These are phyloP conservation scores for Peucedramus taeniatus DNA, from an alignment of 2,113 vertebrate species.

Conservation along the genomic window DNA sequence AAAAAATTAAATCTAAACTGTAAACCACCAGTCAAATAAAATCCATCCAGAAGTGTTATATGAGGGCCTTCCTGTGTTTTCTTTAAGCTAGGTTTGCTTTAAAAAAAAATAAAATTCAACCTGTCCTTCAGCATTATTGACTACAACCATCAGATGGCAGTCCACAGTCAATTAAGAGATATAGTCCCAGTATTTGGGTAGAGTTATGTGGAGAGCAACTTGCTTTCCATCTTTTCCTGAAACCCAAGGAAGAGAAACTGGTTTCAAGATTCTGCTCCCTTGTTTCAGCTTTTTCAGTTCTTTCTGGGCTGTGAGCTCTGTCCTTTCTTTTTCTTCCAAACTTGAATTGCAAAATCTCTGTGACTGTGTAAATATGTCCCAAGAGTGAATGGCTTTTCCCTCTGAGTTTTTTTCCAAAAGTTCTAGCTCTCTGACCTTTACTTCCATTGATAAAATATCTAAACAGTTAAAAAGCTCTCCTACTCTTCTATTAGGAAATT, in stretches of 20 bases:
- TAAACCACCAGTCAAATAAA: neutral
- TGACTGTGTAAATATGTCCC: neutral
- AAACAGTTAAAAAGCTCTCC: neutral
- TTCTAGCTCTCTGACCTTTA: neutral
- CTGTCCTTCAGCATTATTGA: neutral
- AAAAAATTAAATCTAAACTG: neutral
- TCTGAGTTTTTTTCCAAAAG: neutral
- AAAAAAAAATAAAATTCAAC: neutral
- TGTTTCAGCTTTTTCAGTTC: neutral
- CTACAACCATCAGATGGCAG: constrained; percentile 44
- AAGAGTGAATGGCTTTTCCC: neutral
- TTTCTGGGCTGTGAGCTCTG: neutral
- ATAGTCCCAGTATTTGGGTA: neutral
- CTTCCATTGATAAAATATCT: neutral
- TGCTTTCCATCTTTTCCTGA: neutral
- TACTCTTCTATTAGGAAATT: neutral
- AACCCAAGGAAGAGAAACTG: neutral
- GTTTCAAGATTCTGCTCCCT: neutral
- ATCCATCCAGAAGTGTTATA: neutral
- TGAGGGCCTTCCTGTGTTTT: neutral
- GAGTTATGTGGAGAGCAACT: neutral
- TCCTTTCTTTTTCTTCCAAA: neutral
- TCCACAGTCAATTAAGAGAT: neutral
- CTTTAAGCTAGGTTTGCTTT: neutral
- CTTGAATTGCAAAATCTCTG: neutral